Conservation (phyloP, 2,888 invertebrate species). For the Xestoiulus laeticollis region DNA sequence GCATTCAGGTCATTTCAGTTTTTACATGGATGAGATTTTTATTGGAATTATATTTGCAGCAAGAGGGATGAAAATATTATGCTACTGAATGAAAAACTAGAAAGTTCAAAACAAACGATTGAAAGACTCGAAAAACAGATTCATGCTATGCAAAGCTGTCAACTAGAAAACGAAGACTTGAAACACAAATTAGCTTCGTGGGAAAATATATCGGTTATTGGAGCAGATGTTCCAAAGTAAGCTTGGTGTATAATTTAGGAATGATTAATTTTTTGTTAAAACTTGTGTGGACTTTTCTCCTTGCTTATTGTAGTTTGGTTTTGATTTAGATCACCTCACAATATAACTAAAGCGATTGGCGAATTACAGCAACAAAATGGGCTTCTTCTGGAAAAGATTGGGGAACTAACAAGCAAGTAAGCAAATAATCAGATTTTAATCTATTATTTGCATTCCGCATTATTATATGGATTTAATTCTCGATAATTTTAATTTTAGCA, state of each 20-base stretch:
- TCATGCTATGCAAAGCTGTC: neutral
- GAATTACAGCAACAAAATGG: constrained; percentile 45
- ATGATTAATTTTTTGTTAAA: neutral
- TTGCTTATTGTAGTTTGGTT: neutral
- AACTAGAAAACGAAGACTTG: constrained; percentile 39
- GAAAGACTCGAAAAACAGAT: neutral
- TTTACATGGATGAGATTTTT: neutral
- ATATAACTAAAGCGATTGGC: constrained; percentile 23
- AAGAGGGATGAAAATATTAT: constrained; percentile 29
- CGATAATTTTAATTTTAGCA: constrained; percentile 9
- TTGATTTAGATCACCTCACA: constrained; percentile 4
- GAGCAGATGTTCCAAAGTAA: neutral
- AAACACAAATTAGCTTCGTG: neutral
- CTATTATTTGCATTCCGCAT: neutral
- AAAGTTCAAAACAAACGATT: neutral
- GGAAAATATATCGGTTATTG: constrained; percentile 1
- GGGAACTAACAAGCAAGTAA: constrained; percentile 40
- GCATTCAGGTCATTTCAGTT: neutral
- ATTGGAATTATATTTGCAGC: neutral
- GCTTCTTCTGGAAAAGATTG: constrained; percentile 31
- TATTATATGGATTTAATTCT: neutral
- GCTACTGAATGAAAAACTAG: constrained; percentile 34
- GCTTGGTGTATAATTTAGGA: neutral
- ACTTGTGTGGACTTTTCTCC: too few relatives aligned
- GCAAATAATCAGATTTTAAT: neutral